Evolutionary conservation across 1,140 invertebrate genomes (phyloP), one percentile per base, ranked within the genome.

Genomic region (Cardiocondyla obscurior): DNA sequence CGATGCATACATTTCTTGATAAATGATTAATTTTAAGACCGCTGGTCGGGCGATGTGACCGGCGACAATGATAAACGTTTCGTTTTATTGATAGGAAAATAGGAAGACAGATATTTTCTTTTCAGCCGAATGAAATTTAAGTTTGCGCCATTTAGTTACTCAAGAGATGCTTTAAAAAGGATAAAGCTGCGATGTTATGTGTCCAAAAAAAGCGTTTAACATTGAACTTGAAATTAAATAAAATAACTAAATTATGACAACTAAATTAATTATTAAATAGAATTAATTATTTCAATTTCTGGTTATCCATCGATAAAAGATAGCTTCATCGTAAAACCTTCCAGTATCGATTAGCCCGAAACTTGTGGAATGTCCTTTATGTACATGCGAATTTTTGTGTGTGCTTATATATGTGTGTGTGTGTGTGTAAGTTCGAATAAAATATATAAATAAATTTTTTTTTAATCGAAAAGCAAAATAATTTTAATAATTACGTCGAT

Each of bases 301-400:
- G 30, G 28, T 5, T 46, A 1, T 6, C 4, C 14, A 49, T 76
- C 46, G 12, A 36, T 62, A 33, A 25, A 74, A 49, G 5, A 39
- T 0, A 60, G 42, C 49, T 62, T 64, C 30, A 44, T 76, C 57
- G 28, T 76, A 49, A 42, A 76, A 65, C n/a, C 60, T 39, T 65
- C 39, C 28, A 74, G 65, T 62, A 49, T 10, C 22, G 58, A 65
- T 51, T 77, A 62, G 28, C 19, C 10, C 25, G 10, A 22, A 22
- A 65, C 5, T 64, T 77, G 28, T 62, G 7, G 4, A 51, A 77
- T 62, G 74, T 62, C 2, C 7, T 73, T 82, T 62, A 74, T 36
- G 22, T 73, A 81, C 42, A 81, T 57, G 46, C 12, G 22, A 2
- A 44, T 46, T 8, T 39, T n/a, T 69, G 25, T 60, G 57, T 70